Evolutionary conservation across 2,113 vertebrate genomes (phyloP).

Genomic region (Vanacampus margaritifer): DNA sequence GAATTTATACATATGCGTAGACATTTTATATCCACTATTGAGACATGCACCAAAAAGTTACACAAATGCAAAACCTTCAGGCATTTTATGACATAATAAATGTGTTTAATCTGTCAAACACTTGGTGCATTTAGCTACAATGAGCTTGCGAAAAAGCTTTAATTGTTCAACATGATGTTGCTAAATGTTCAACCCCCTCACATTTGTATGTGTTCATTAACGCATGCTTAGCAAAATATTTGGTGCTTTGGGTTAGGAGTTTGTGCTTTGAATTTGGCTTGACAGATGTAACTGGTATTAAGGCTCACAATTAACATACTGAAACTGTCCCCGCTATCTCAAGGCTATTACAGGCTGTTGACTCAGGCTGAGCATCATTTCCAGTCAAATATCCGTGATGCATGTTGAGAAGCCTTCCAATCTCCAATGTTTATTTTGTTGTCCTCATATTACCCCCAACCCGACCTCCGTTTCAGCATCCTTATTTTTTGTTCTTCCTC

Average conservation of each 20-base stretch:
- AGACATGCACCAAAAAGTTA: not conserved
- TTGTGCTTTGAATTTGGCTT: no score
- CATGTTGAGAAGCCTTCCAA: slow-evolving; percentile 49
- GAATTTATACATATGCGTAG: no score
- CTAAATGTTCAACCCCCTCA: not conserved
- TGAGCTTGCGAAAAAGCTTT: not conserved
- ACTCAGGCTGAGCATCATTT: slow-evolving; percentile 25
- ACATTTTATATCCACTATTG: no score
- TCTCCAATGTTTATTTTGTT: slow-evolving; percentile 31
- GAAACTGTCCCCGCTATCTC: no score
- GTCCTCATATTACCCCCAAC: slow-evolving; percentile 2
- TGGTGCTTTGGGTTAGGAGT: no score
- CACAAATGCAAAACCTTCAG: not conserved
- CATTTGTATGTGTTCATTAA: not conserved
- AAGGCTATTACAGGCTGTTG: not conserved
- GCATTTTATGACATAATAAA: not conserved
- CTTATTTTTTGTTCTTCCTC: not conserved
- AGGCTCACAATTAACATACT: not conserved
- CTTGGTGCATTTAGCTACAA: not conserved
- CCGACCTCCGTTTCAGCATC: slow-evolving; percentile 4
- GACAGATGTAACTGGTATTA: not conserved
- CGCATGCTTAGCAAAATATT: not conserved
- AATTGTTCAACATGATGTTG: not conserved
- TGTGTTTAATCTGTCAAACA: not conserved
- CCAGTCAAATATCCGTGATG: slow-evolving; percentile 60